Evolutionary conservation across 2,888 invertebrate species (phyloP), one percentile per base, ranked within the genome.

Genomic region (Keiferia lycopersicella): DNA sequence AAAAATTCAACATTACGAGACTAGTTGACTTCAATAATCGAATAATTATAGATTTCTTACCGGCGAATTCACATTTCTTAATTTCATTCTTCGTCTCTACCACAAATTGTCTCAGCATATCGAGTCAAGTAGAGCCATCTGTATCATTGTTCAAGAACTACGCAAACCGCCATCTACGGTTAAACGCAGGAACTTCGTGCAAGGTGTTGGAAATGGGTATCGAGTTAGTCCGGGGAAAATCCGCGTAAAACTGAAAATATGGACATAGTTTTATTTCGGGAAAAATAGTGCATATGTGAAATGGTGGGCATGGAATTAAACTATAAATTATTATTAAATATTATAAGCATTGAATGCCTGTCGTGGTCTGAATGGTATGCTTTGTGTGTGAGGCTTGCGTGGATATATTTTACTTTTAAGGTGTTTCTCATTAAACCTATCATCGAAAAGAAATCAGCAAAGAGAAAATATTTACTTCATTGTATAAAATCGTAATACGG

Each of bases 361-460:
- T 70, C 12, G 69, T 69, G 67, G 73, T 77, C 76, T 78, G 77
- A 76, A 75, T 76, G 77, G 73, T 72, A 71, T 73, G 83, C 82
- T 83, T 83, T 78, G 79, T 74, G 68, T 76, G 79, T 80, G 81
- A 82, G 80, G 81, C 80, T 82, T 76, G 69, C 71, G 74, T 75
- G 74, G 74, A 74, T 74, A 66, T 71, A 64, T 71, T 73, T 66
- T 71, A 73, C 69, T 69, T 69, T 67, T 16, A 16, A 62, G 34
- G 38, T 73, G 76, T 41, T 41, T 41, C 3, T 41, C 2, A 14
- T 41, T 14, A 41, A 34, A 34, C 3, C 41, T 41, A 70, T 83
- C 76, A 78, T 77, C 76, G 79, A 82, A 81, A 80, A 41, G 1
- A n/a, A 14, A 3, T 41, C 41, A 3, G 41, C n/a, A 14, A 41